Conservation (phyloP, 2,797 vertebrate genomes). For the Poeciliopsis infans region DNA sequence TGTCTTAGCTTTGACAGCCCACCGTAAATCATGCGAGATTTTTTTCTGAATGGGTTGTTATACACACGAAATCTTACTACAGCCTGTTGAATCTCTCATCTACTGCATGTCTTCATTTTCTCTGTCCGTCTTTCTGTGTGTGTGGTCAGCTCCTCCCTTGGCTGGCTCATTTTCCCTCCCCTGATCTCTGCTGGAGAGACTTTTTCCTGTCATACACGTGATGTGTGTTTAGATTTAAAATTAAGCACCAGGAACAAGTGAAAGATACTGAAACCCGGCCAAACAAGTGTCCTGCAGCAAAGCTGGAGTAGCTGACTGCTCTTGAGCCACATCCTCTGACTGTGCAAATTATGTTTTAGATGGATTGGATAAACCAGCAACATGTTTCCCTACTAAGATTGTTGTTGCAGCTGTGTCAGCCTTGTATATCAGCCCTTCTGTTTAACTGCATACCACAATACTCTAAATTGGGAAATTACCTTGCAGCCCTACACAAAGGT, state of each 20-base stretch:
- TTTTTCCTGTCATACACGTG: slow-evolving; percentile 41
- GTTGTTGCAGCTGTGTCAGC: slow-evolving; percentile 1
- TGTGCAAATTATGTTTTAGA: neutral
- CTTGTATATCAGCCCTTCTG: neutral
- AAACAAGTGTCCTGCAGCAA: neutral
- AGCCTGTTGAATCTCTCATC: slow-evolving; percentile 23
- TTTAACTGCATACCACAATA: neutral
- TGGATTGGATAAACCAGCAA: neutral
- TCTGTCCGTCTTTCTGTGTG: slow-evolving; percentile 11
- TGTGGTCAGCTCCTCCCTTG: slow-evolving; percentile 33
- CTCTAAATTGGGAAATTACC: neutral
- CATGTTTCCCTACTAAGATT: neutral
- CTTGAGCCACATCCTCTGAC: neutral
- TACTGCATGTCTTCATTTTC: slow-evolving; percentile 17
- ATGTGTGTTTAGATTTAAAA: slow-evolving; percentile 36
- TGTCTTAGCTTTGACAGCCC: neutral
- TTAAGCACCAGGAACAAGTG: neutral
- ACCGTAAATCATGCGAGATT: neutral
- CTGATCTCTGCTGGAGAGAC: slow-evolving; percentile 1
- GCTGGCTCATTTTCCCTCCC: slow-evolving; percentile 16
- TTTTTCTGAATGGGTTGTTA: neutral
- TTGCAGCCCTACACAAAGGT: neutral
- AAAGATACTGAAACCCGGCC: neutral
- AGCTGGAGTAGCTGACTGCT: neutral
- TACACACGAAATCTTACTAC: neutral